These are phyloP conservation scores for Brachymystax lenok DNA, from an alignment of 2,797 vertebrate genomes.

Conservation along the genomic window DNA sequence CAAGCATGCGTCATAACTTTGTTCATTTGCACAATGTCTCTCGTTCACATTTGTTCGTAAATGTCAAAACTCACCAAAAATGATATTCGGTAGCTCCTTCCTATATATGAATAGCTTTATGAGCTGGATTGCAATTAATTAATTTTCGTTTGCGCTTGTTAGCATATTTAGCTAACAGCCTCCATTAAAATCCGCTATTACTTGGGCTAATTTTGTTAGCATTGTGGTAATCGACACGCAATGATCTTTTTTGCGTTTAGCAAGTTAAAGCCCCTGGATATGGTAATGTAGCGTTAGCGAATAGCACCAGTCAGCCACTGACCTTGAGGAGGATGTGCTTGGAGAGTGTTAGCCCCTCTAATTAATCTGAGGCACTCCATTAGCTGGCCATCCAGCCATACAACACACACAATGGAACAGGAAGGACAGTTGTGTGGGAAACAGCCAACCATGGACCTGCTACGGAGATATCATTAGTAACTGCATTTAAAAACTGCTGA, in stretches of 20 bases:
- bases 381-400: slow-evolving; percentile 77
- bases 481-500: slow-evolving; percentile 79
- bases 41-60: too few relatives aligned
- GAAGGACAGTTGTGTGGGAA: slow-evolving; percentile 68
- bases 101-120: too few relatives aligned
- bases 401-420: slow-evolving; percentile 64
- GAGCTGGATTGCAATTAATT: too few relatives aligned
- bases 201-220: too few relatives aligned
- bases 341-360: slow-evolving; percentile 73
- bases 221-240: too few relatives aligned
- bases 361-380: slow-evolving; percentile 83
- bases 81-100: too few relatives aligned
- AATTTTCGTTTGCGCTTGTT: too few relatives aligned
- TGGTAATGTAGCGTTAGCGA: slow-evolving; percentile 67
- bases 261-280: slow-evolving; percentile 68
- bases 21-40: too few relatives aligned
- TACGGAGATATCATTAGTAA: slow-evolving; percentile 75
- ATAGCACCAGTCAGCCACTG: slow-evolving; percentile 46
- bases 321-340: slow-evolving; percentile 75
- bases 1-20: too few relatives aligned
- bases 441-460: slow-evolving; percentile 59
- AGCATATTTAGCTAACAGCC: too few relatives aligned
- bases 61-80: too few relatives aligned
- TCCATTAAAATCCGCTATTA: too few relatives aligned
- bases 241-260: not conserved